Percentiles rank a stretch among this genome's conserved stretches.
phyloP scores from a whole-genome alignment of 2,113 vertebrate genomes.

The Ploceus nigricollis region DNA sequence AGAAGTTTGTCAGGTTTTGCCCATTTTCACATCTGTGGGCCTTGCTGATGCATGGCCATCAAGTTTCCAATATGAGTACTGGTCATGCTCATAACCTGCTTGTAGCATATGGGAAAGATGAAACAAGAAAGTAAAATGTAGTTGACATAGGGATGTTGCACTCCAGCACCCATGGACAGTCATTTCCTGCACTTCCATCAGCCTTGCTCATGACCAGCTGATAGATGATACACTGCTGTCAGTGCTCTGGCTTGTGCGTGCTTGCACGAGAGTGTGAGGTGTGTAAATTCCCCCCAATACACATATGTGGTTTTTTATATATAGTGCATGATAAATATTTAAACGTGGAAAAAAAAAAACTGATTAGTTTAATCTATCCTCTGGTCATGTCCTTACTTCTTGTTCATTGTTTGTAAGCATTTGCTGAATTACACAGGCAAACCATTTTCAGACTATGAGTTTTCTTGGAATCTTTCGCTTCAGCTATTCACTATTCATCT shows the following conservation, averaged over 20 bases:
- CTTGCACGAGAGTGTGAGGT: neutral
- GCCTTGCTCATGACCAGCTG: neutral
- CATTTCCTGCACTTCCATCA: neutral
- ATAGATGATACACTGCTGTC: neutral
- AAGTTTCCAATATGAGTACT: neutral
- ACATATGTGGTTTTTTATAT: neutral
- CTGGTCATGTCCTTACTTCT: neutral
- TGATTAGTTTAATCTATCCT: neutral
- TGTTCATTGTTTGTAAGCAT: neutral
- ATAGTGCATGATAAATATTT: neutral
- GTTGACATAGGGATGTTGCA: neutral
- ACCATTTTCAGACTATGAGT: neutral
- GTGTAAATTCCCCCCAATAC: neutral
- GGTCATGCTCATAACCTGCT: neutral
- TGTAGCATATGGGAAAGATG: neutral
- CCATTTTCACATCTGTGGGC: neutral
- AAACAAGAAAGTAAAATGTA: neutral
- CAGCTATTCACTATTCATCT: conserved; percentile 63
- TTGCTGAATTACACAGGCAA: conserved; percentile 3
- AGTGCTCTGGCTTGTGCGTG: neutral
- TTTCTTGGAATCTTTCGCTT: conserved; percentile 41
- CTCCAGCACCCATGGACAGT: neutral
- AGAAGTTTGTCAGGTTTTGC: neutral
- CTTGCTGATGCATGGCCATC: neutral
- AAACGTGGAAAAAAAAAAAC: neutral